A percentile compares a stretch with the other conserved stretches of the same genome.
These are phyloP conservation scores for Manacus vitellinus DNA, from an alignment of 2,113 vertebrate genomes.

Conservation along the genomic window DNA sequence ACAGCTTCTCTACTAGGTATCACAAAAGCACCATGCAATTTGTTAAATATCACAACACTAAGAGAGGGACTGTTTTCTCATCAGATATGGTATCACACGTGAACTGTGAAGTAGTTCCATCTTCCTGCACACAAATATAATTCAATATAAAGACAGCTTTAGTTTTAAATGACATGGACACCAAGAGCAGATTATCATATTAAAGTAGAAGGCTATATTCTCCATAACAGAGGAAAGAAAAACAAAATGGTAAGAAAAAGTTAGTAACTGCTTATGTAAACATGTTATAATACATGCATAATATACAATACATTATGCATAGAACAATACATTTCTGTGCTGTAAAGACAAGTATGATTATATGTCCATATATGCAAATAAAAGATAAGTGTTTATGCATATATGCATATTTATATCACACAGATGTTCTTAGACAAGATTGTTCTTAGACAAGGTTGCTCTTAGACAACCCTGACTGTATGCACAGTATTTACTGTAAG, in stretches of 20 bases:
- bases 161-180: neutral
- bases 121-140: slow-evolving; percentile 41
- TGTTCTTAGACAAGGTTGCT: neutral
- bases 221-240: neutral
- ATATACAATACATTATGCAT: neutral
- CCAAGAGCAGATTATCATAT: neutral
- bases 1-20: neutral
- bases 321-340: neutral
- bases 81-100: neutral
- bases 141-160: neutral
- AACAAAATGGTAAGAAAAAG: neutral
- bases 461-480: neutral
- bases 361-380: slow-evolving; percentile 6
- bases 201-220: neutral
- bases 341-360: neutral
- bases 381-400: neutral
- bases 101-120: neutral
- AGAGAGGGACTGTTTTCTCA: neutral
- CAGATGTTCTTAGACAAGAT: neutral
- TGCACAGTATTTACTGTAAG: neutral
- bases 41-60: neutral
- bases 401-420: neutral
- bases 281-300: neutral
- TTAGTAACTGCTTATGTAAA: neutral
- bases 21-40: neutral